phyloP scores from a whole-genome alignment of 2,797 vertebrate genomes.

The Aythya fuligula region DNA sequence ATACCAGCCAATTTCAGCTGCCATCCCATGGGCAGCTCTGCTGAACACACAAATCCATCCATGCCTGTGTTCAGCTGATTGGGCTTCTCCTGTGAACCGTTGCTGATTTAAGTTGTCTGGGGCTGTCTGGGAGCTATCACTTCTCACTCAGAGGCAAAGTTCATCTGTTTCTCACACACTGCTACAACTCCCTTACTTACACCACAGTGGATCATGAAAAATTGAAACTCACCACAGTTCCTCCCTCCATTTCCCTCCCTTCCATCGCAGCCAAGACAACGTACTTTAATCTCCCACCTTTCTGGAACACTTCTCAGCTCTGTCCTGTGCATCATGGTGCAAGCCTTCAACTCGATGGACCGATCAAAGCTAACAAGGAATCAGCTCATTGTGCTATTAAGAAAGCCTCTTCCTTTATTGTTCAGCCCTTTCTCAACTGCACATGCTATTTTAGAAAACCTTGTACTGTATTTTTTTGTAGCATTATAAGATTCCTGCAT shows the following conservation, averaged over 20 bases:
- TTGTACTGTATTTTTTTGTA: background rate
- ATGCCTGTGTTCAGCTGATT: accelerated
- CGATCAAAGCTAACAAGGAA: background rate
- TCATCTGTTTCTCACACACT: background rate
- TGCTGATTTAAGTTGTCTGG: background rate
- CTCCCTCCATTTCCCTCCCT: background rate
- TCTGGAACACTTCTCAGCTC: background rate
- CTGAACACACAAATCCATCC: background rate
- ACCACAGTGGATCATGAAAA: background rate
- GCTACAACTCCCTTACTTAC: background rate
- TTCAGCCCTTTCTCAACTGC: background rate
- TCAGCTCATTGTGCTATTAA: background rate
- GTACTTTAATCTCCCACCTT: background rate
- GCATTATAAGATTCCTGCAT: background rate
- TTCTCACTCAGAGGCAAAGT: background rate
- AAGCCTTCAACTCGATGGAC: background rate
- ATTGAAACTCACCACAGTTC: background rate
- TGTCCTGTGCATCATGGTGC: background rate
- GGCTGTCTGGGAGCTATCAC: background rate
- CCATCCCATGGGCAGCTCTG: background rate
- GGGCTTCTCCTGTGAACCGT: background rate
- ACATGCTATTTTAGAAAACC: background rate
- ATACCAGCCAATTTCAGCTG: background rate
- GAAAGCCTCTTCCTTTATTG: background rate
- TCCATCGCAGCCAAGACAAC: background rate